Base-by-base conservation (phyloP, 2,888 invertebrate species). In the Agriopis aurantiaria region DNA sequence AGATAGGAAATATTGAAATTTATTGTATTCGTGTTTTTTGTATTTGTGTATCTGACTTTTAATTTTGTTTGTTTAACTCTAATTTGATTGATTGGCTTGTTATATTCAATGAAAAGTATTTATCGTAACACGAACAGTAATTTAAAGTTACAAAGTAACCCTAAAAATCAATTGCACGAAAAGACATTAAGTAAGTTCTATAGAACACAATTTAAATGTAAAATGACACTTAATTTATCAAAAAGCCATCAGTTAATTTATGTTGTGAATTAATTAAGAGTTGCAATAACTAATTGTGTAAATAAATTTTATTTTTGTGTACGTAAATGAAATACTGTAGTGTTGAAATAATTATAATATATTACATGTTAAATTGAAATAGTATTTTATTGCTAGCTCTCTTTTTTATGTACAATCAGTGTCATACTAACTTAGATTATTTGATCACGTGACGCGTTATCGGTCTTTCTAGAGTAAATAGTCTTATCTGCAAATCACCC, bases 291-390 rank as follows among this genome's bases (percentile, higher is more conserved):
- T 80, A 2, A 77, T 80, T 80, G 78, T 90, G 87, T 90, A 89
- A 85, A 90, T 90, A 88, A 72, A 77, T 51, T 56, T 68, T 79
- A 69, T 82, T 82, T 83, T 82, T 87, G 82, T 85, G 85, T 88
- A 87, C 78, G 71, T 80, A 80, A 84, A 84, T 80, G 72, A 81
- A 83, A 80, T 88, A 88, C 86, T 85, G 86, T 91, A 89, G 89
- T 80, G 85, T 89, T 91, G 83, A 87, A 89, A 88, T 83, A n/a
- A n/a, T n/a, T n/a, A 78, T 85, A 89, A 88, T 92, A 92, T 92
- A 91, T 92, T 73, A 89, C 83, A 88, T 90, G 92, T 92, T 92
- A 88, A 78, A 84, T 80, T 83, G 80, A 75, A 73, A 65, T 61
- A 40, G 48, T 17, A 46, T 81, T 80, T 78, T 71, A 74, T 76